These are phyloP conservation scores for Dipodomys merriami DNA, from an alignment of 2,113 vertebrate genomes.

Conservation along the genomic window DNA sequence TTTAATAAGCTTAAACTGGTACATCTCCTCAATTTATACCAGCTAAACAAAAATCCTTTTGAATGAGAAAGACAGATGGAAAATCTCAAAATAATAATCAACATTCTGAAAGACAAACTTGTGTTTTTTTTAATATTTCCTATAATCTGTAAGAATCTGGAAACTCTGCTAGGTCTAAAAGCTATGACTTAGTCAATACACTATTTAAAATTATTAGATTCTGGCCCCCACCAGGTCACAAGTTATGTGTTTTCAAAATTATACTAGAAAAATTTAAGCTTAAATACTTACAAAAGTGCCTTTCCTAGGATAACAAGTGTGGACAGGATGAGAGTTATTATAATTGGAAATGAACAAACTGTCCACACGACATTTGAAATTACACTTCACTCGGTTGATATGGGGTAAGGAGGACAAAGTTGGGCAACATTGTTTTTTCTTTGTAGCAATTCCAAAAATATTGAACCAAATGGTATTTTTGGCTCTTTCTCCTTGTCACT, in stretches of 20 bases:
- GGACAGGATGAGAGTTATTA: slow-evolving; percentile 37
- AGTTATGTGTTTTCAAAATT: slow-evolving; percentile 58
- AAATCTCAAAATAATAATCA: slow-evolving; percentile 76
- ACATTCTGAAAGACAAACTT: slow-evolving; percentile 64
- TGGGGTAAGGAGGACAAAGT: background rate
- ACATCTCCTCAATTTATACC: slow-evolving; percentile 64
- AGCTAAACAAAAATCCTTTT: slow-evolving; percentile 64
- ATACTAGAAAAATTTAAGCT: slow-evolving; percentile 56
- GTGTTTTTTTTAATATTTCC: slow-evolving; percentile 59
- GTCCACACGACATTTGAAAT: slow-evolving; percentile 65
- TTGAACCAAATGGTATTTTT: slow-evolving; percentile 45
- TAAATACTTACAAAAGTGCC: slow-evolving; percentile 5
- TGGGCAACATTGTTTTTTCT: slow-evolving; percentile 50
- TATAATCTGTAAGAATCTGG: slow-evolving; percentile 57
- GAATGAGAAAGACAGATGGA: slow-evolving; percentile 63
- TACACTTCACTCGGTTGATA: background rate
- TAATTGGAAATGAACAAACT: slow-evolving; percentile 67
- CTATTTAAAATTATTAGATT: slow-evolving; percentile 26
- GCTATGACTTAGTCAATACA: slow-evolving; percentile 50
- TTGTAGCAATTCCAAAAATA: slow-evolving; percentile 57
- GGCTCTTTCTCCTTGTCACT: slow-evolving; percentile 50
- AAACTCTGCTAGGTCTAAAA: slow-evolving; percentile 63
- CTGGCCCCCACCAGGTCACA: slow-evolving; percentile 37
- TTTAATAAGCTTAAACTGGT: slow-evolving; percentile 75
- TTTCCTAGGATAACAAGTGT: slow-evolving; percentile 58